These are phyloP conservation scores for Atopsyche davidsoni DNA, from an alignment of 1,140 invertebrate genomes.

Conservation along the genomic window DNA sequence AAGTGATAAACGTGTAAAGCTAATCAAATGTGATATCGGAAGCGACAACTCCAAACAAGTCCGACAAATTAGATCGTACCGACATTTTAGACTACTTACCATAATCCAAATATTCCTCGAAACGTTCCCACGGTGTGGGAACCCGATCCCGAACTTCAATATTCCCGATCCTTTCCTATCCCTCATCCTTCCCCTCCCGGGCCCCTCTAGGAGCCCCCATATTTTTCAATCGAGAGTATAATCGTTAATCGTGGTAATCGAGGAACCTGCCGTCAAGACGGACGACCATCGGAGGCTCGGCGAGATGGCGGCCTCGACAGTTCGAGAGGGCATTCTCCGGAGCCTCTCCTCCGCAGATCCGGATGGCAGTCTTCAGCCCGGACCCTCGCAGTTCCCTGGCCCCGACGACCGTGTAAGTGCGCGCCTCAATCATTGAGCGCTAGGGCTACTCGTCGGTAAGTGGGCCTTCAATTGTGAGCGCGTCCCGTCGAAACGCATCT, in stretches of 20 bases:
- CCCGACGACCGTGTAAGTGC: too few species aligned
- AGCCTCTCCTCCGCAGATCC: too few species aligned
- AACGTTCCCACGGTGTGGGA: slow-evolving; percentile 22
- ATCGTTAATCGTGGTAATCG: not conserved
- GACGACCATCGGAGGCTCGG: too few species aligned
- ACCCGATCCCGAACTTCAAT: slow-evolving; percentile 1
- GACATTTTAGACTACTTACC: slow-evolving; percentile 16
- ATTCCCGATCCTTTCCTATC: slow-evolving; percentile 14
- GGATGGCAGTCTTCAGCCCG: too few species aligned
- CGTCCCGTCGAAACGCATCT: too few species aligned
- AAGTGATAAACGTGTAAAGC: slow-evolving; percentile 2
- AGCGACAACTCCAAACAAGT: slow-evolving; percentile 16
- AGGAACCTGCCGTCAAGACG: too few species aligned
- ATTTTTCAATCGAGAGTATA: slow-evolving; percentile 15
- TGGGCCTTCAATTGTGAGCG: too few species aligned
- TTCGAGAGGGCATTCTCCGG: too few species aligned
- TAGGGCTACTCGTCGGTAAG: too few species aligned
- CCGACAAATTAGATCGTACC: slow-evolving; percentile 15
- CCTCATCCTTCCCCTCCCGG: slow-evolving; percentile 21
- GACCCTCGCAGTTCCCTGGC: too few species aligned
- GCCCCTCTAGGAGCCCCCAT: slow-evolving; percentile 25
- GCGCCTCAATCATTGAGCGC: too few species aligned
- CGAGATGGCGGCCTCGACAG: too few species aligned
- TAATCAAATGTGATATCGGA: slow-evolving; percentile 19
- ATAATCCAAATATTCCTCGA: slow-evolving; percentile 20